Evolutionary conservation across 2,888 invertebrate species (phyloP), one percentile per base, ranked within the genome.

Genomic region (Hedychridium roseum): DNA sequence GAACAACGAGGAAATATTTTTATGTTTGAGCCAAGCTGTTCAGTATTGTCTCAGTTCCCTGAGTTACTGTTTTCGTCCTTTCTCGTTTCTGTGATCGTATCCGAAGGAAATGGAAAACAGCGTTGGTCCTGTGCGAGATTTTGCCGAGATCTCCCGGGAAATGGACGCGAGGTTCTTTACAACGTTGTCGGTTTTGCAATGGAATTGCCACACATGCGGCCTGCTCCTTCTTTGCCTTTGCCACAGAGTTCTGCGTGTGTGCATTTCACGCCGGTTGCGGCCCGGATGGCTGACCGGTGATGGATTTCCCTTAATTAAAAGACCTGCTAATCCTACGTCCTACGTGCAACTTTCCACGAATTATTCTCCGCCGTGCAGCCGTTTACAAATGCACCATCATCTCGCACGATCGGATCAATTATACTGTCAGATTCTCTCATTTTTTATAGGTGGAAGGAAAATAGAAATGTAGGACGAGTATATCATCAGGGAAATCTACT

Each of bases 171-270:
- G 51, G 57, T 54, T 51, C 40, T 55, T 56, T 54, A 17, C 59
- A 60, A 49, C 60, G 64, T 68, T 65, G 48, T 40, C 41, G 39
- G 45, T 69, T 70, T 71, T 66, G 68, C 71, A 72, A 72, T 64
- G 59, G 47, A 64, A 65, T 72, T 67, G 69, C 71, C 54, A 68
- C 64, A 69, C 60, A 51, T 52, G 56, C 64, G 40, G 51, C 48
- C 59, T 60, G 60, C 64, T 60, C 54, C 62, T 66, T 67, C 60
- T 70, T 66, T 51, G 62, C 60, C 57, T 41, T 12, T 31, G 7
- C 3, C 6, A 12, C 31, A 28, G 6, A 31, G 31, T 31, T 11
- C 15, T 32, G 35, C 38, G 28, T 40, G 49, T 28, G 12, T 6
- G 9, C 35, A 6, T 5, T 23, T 6, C 5, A 23, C 23, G 5